phyloP scores from a whole-genome alignment of 2,797 vertebrate species.

The Acropternis orthonyx region DNA sequence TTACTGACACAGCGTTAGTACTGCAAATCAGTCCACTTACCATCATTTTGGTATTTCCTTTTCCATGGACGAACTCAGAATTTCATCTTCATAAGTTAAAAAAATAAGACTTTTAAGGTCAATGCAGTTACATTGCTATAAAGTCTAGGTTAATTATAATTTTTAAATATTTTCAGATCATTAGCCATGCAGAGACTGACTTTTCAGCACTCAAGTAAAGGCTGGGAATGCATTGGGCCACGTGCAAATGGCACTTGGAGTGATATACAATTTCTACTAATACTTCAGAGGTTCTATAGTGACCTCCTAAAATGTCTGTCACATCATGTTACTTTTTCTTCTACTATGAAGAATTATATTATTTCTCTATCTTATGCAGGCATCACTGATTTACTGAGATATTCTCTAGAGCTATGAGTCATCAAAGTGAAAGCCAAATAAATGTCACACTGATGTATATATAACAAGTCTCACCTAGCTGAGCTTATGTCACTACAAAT shows the following conservation, averaged over 20 bases:
- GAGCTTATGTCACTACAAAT: not conserved
- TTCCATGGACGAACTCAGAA: not conserved
- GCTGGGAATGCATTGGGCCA: not conserved
- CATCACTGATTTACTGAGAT: not conserved
- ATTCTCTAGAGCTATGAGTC: not conserved
- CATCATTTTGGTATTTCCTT: not conserved
- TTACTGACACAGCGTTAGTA: not conserved
- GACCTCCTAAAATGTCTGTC: not conserved
- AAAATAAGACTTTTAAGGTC: not conserved
- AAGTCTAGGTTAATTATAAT: not conserved
- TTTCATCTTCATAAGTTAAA: not conserved
- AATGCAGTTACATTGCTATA: not conserved
- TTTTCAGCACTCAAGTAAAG: not conserved
- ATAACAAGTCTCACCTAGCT: not conserved
- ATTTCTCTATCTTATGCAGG: not conserved
- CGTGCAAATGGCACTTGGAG: not conserved
- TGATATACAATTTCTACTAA: not conserved
- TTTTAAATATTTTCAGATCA: not conserved
- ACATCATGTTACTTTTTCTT: not conserved
- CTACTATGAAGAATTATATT: not conserved
- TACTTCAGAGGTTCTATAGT: not conserved
- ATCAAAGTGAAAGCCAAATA: conserved; percentile 22
- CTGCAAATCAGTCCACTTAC: not conserved
- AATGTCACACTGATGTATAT: not conserved
- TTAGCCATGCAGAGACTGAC: not conserved